Base-by-base conservation (phyloP, 2,113 vertebrate species). In the Rhabdornis inornatus region DNA sequence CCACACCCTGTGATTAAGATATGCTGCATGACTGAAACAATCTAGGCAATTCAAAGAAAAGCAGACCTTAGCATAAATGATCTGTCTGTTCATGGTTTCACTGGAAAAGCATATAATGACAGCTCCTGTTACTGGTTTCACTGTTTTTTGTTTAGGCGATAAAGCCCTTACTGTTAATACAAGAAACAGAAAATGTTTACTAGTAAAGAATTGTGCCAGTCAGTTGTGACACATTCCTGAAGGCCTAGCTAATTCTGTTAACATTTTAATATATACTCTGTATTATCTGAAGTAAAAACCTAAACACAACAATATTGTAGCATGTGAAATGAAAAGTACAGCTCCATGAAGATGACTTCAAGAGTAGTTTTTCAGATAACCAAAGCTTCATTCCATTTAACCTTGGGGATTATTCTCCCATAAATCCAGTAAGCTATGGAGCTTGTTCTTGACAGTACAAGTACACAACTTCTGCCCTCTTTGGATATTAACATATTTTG, bases 141-240 rank as follows among this genome's bases (percentile, higher is more conserved):
- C 42, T 89, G 66, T 50, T 81, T 92, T 94, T 92, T 85, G 47
- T 76, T 87, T 47, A 75, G 92, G 89, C 89, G 93, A 94, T 71
- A 96, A 96, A 97, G 91, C 84, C 64, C 90, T 61, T 94, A 96
- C 53, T 97, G 85, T 94, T 95, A 87, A 90, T 76, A 95, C 79
- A 95, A 88, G 88, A 94, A 95, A 91, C 74, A 94, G 90, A 92
- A 80, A 81, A 77, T 77, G 81, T 70, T 93, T 79, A 78, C 60
- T 87, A 74, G 69, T 49, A 44, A 91, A 71, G 74, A 85, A 68
- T 44, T 78, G 68, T 90, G 92, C 70, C 64, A 96, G 64, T 57
- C 57, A 95, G 70, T 63, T 93, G 77, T 89, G 95, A 64, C 63
- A 59, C 47, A 55, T 61, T 95, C 49, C 82, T 66, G 57, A 66